A percentile compares a stretch with the other conserved stretches of the same genome.
Conservation (phyloP, 2,113 vertebrate species). For the Proterorhinus semilunaris region DNA sequence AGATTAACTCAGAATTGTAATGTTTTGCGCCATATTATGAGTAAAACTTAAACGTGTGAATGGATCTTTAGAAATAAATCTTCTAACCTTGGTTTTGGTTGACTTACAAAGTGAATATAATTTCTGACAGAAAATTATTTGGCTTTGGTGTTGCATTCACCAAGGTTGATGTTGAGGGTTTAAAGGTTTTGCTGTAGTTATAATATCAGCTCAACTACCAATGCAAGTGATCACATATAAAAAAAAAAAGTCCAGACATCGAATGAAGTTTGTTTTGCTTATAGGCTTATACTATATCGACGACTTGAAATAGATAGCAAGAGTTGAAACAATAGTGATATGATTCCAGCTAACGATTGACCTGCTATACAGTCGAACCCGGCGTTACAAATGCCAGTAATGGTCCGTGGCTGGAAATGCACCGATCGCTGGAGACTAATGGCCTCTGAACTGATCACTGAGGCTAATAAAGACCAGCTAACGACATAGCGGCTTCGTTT, state of each 20-base stretch:
- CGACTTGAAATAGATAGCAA: slow-evolving; percentile 6
- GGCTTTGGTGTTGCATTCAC: background rate
- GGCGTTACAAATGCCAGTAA: slow-evolving; percentile 38
- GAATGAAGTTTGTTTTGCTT: background rate
- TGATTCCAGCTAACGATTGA: slow-evolving; percentile 14
- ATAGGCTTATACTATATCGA: background rate
- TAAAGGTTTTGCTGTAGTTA: background rate
- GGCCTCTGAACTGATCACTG: slow-evolving; percentile 69
- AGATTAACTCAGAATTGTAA: no score
- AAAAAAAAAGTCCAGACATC: background rate
- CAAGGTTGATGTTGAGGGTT: no score
- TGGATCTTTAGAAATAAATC: no score
- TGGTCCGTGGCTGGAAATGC: slow-evolving; percentile 34
- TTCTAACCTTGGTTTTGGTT: no score
- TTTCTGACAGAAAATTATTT: no score
- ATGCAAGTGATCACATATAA: background rate
- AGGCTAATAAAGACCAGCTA: slow-evolving; percentile 75
- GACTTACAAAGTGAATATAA: no score
- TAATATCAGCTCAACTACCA: background rate
- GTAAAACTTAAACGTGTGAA: no score
- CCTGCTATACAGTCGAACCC: slow-evolving; percentile 16
- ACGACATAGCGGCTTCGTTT: slow-evolving; percentile 69
- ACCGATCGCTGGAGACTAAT: slow-evolving; percentile 64
- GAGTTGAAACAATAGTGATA: background rate
- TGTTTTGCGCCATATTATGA: no score